phyloP scores from a whole-genome alignment of 2,113 vertebrate genomes.

The Oncorhynchus kisutch region DNA sequence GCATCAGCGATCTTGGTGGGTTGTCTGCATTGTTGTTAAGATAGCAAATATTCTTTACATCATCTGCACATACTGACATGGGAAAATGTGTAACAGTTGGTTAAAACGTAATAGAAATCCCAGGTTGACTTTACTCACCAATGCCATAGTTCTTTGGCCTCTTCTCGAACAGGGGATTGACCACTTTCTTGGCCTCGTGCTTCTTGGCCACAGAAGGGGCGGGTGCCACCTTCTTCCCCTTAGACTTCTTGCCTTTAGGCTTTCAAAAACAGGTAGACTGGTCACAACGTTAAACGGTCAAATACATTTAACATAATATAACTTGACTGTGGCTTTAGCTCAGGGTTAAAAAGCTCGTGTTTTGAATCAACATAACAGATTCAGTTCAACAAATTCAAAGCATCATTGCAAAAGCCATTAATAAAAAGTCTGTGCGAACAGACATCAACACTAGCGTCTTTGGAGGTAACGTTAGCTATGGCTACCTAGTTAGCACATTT shows the following conservation, averaged over 20 bases:
- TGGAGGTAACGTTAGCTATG: no score
- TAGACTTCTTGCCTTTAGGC: slow-evolving; percentile 98
- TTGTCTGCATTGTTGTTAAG: slow-evolving; percentile 79
- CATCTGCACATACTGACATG: slow-evolving; percentile 76
- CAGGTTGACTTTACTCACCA: slow-evolving; percentile 64
- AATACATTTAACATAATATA: no score
- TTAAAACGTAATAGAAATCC: neutral
- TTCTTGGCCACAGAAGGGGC: slow-evolving; percentile 96
- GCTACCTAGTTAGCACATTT: no score
- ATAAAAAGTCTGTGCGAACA: no score
- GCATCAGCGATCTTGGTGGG: slow-evolving; percentile 99
- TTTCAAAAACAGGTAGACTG: slow-evolving; percentile 39
- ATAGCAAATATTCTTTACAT: slow-evolving; percentile 91
- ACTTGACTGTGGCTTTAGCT: slow-evolving; percentile 17
- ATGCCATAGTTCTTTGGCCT: slow-evolving; percentile 97
- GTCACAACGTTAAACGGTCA: neutral
- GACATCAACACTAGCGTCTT: no score
- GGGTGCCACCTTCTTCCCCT: slow-evolving; percentile 98
- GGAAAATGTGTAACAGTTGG: neutral
- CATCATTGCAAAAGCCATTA: slow-evolving; percentile 48
- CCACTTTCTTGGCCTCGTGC: slow-evolving; percentile 94
- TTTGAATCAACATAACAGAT: slow-evolving; percentile 34
- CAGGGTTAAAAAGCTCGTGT: slow-evolving; percentile 47
- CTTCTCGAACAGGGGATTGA: slow-evolving; percentile 95
- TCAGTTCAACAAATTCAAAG: slow-evolving; percentile 53